A percentile compares a stretch with the other conserved stretches of the same genome.
These are phyloP conservation scores for Protosalanx chinensis DNA, from an alignment of 2,797 vertebrate species.

Conservation along the genomic window DNA sequence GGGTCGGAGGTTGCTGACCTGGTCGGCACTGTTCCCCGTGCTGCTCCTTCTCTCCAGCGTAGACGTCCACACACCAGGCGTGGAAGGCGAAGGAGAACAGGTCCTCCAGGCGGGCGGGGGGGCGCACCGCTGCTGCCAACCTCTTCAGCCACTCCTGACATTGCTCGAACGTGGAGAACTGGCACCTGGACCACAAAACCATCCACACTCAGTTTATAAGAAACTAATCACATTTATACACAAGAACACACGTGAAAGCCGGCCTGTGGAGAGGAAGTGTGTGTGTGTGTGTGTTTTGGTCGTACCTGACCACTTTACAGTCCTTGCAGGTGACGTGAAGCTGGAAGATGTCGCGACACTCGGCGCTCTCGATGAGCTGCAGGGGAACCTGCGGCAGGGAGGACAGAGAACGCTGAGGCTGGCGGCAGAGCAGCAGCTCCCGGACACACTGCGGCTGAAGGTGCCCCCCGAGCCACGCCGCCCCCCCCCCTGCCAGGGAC, in stretches of 20 bases:
- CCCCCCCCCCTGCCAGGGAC: too few relatives aligned
- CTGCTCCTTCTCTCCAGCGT: conserved; percentile 92
- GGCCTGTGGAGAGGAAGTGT: not conserved
- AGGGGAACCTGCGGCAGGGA: conserved; percentile 81
- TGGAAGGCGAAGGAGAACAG: conserved; percentile 97
- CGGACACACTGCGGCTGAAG: not conserved
- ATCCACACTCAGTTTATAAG: too few relatives aligned
- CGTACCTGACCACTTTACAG: conserved; percentile 94
- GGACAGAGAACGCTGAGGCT: not conserved
- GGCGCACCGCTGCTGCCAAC: conserved; percentile 78
- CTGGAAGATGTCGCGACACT: conserved; percentile 96
- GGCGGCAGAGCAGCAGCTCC: not conserved
- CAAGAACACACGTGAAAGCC: not conserved
- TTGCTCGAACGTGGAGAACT: conserved; percentile 94
- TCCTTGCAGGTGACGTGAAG: conserved; percentile 97
- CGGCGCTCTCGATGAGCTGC: conserved; percentile 91
- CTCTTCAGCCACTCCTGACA: conserved; percentile 97
- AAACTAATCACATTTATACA: not conserved
- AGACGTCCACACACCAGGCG: conserved; percentile 93
- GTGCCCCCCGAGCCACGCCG: not conserved
- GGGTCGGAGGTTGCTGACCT: conserved; percentile 67
- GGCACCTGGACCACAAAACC: conserved; percentile 76
- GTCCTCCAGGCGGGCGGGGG: conserved; percentile 89
- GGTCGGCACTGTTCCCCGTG: conserved; percentile 91
- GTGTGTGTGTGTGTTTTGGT: not conserved